Evolutionary conservation across 2,797 vertebrate genomes (phyloP), one percentile per base, ranked within the genome.

Genomic region (Sternarchorhynchus goeldii): DNA sequence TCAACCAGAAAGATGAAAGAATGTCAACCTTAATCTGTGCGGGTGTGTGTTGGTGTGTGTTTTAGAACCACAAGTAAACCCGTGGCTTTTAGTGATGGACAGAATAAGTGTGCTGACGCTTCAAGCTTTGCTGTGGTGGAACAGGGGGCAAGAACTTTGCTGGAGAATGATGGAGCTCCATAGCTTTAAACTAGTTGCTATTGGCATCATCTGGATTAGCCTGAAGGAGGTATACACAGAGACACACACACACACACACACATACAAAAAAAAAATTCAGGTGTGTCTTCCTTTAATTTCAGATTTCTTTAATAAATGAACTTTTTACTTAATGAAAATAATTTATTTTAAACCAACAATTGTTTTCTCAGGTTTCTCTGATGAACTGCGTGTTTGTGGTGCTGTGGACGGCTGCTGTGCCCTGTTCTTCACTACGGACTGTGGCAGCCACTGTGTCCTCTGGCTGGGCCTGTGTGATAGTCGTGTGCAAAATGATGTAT

Each of bases 401-500:
- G 39, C 83, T 93, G 45, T 94, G 94, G 94, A 86, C 87, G n/a
- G 92, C 92, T 81, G 92, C 93, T 0, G 84, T 94, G 21, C 94
- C 94, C 0, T 92, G 89, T 31, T 85, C 92, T 16, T 88, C 86
- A 41, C 73, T 94, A 7, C 90, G 88, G 4, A 92, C 89, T 0
- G 4, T 87, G 0, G 89, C 92, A 1, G 91, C 92, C 75, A 89
- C 84, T 12, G 78, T 93, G 34, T 94, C 91, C 3, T 89, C 93
- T 0, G 89, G 93, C 5, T 93, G 93, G 94, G 93, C 92, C 2
- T 93, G 92, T 5, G 83, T 92, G 75, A 91, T 91, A 87, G 92
- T 93, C 74, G 91, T 93, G 82, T 93, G 91, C 80, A 94, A 94
- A 86, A 94, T 93, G 94, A 92, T 93, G 84, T 94, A 94, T 85